These are phyloP conservation scores for Lycodopsis pacificus DNA, from an alignment of 2,797 vertebrate species.

Conservation along the genomic window DNA sequence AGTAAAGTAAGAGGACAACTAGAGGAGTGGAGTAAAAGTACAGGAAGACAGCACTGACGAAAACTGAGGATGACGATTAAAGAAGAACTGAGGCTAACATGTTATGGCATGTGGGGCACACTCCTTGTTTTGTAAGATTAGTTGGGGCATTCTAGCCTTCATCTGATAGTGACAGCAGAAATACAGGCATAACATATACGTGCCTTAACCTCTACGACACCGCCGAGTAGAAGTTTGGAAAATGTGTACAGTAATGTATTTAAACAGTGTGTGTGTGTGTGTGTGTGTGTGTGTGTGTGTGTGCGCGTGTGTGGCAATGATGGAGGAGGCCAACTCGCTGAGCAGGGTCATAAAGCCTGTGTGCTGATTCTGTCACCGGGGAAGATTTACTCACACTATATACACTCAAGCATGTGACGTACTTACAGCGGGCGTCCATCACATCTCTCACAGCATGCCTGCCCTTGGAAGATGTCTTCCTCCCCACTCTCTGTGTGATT, in stretches of 20 bases:
- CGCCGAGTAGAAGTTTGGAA: neutral
- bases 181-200: too few species aligned
- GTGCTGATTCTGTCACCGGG: conserved; percentile 81
- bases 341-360: conserved; percentile 75
- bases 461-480: conserved; percentile 65
- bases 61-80: neutral
- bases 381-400: conserved; percentile 73
- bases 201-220: neutral
- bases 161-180: neutral
- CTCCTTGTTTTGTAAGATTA: neutral
- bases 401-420: conserved; percentile 32
- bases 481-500: conserved; percentile 36
- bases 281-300: neutral
- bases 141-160: neutral
- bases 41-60: neutral
- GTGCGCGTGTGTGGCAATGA: conserved; percentile 43
- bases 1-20: neutral
- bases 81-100: too few species aligned
- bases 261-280: neutral
- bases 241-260: neutral
- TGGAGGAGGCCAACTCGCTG: conserved; percentile 65
- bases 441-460: conserved; percentile 57
- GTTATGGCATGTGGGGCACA: too few species aligned
- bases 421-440: conserved; percentile 71
- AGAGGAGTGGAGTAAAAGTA: neutral